Evolutionary conservation across 1,140 invertebrate species (phyloP).

Genomic region (Hydropsyche tenuis): DNA sequence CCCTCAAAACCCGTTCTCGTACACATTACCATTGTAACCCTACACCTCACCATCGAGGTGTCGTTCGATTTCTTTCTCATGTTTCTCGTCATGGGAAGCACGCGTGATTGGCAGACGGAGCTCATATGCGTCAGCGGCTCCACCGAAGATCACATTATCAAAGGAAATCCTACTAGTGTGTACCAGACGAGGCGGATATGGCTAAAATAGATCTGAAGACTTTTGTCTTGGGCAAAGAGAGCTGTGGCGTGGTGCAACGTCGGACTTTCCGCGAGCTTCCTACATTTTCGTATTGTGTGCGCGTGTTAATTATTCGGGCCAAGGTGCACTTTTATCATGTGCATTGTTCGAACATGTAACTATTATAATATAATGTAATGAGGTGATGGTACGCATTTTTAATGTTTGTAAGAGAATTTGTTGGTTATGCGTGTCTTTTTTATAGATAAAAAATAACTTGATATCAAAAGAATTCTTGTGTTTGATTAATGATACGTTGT

Average conservation of each 20-base stretch:
- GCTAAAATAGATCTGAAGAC: not conserved
- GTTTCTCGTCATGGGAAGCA: not conserved
- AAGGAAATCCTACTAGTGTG: not conserved
- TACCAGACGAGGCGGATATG: not conserved
- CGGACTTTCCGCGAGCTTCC: not conserved
- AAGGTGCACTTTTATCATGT: slow-evolving; percentile 10
- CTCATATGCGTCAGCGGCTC: not conserved
- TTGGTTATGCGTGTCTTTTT: too few species aligned
- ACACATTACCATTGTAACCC: not conserved
- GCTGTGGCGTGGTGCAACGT: too few species aligned
- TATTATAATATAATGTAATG: too few species aligned
- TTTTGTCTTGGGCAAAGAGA: too few species aligned
- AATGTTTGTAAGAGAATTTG: too few species aligned
- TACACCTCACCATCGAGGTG: not conserved
- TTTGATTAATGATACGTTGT: not conserved
- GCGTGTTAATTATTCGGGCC: slow-evolving; percentile 15
- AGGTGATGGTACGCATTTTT: too few species aligned
- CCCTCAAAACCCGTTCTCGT: too few species aligned
- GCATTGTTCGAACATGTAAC: not conserved
- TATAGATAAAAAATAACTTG: not conserved
- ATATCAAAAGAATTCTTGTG: not conserved
- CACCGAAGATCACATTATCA: slow-evolving; percentile 10
- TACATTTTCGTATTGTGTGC: not conserved
- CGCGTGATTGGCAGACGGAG: slow-evolving; percentile 8
- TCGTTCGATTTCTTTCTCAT: not conserved